Base-by-base conservation (phyloP, 2,888 invertebrate genomes). In the Meandrusa payeni region DNA sequence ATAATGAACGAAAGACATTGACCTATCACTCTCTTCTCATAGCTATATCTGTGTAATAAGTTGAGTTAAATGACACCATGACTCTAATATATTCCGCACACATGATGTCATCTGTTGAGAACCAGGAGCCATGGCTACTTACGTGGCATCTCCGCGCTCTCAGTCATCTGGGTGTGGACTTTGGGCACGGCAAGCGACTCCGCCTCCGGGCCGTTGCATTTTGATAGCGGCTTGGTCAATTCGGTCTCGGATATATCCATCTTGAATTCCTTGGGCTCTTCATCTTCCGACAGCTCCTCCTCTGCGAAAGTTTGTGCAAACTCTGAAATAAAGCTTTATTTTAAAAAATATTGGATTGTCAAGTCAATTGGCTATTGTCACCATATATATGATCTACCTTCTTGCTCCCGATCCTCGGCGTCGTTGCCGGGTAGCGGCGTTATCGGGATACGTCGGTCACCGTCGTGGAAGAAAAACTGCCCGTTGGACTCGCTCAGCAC, bases 401-500 rank as follows among this genome's bases (percentile, higher is more conserved):
- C 42, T 1, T 36, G 44, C 10, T 24, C 36, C 9, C 5, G 11
- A 12, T 46, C 37, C 4, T 46, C 50, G 5, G 41, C 33, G 6
- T 41, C 45, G 3, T 41, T 34, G 2, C 47, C 50, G 2, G 55
- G 48, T 26, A 53, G 59, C 46, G 73, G 65, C 3, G 71, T 62
- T 59, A 85, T 80, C 15, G 85, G 82, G 0, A 83, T 80, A 23
- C 76, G 60, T 0, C 74, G 55, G 52, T 83, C 80, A 0, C 85
- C 85, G 50, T 86, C 85, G 67, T 86, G 82, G 64, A 82, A 79
- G 70, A 66, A 86, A 59, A 80, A 86, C 63, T 83, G 83, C 0
- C 83, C 85, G 58, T 83, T 79, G 1, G 75, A 79, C 54, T 86
- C 82, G 52, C 81, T 83, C 62, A 85, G 57, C 55, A 85, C 78